Evolutionary conservation across 2,797 vertebrate genomes (phyloP).

Genomic region (Crocodylus rhombifer): DNA sequence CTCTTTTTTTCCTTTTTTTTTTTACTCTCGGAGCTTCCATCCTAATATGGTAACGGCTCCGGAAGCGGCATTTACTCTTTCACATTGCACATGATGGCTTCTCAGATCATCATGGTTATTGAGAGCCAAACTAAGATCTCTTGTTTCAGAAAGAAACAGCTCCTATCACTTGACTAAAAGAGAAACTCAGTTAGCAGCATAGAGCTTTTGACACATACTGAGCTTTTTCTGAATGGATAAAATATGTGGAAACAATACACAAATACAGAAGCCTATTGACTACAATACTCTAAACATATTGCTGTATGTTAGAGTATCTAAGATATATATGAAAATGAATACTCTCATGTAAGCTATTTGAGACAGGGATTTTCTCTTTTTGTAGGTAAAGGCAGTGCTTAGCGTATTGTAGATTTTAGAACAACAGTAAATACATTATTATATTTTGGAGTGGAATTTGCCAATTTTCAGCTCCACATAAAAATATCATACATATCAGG

Average conservation of each 20-base stretch:
- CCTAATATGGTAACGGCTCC: no score
- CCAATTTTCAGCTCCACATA: not conserved
- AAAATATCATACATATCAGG: not conserved
- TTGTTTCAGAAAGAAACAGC: not conserved
- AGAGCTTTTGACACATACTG: not conserved
- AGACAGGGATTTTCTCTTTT: fast-evolving
- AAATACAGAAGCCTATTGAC: fast-evolving
- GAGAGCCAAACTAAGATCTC: not conserved
- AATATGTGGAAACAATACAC: not conserved
- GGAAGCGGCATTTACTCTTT: no score
- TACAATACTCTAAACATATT: no score
- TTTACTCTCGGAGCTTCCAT: no score
- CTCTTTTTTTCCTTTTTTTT: no score
- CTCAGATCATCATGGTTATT: not conserved
- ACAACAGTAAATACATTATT: not conserved
- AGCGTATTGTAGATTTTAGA: not conserved
- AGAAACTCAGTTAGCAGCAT: not conserved
- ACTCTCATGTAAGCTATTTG: not conserved
- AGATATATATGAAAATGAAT: not conserved
- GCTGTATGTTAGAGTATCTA: not conserved
- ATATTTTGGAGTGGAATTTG: not conserved
- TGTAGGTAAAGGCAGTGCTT: not conserved
- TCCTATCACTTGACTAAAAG: fast-evolving
- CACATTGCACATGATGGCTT: not conserved
- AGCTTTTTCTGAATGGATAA: not conserved